Conservation (phyloP, 2,888 invertebrate genomes). For the Oligia fasciuncula region DNA sequence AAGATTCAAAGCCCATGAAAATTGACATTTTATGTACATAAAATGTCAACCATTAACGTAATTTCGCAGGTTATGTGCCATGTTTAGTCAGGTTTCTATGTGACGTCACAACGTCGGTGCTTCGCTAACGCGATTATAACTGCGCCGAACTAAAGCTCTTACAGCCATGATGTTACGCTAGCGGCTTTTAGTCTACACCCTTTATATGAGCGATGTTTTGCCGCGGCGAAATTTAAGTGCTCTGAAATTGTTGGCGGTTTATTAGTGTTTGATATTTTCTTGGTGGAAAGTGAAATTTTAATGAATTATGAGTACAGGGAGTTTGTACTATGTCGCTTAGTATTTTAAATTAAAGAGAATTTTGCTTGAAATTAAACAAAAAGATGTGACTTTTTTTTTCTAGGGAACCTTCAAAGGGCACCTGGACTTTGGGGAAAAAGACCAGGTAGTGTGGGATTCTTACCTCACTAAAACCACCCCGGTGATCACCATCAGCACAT, state of each 20-base stretch:
- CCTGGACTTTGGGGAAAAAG: too few relatives aligned
- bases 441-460: too few relatives aligned
- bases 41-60: constrained; percentile 37
- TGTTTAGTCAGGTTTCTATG: constrained; percentile 51
- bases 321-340: background rate
- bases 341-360: background rate
- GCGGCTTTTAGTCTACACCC: constrained; percentile 70
- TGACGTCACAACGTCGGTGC: constrained; percentile 70
- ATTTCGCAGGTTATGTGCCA: constrained; percentile 46
- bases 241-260: constrained; percentile 48
- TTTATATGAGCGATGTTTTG: constrained; percentile 62
- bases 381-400: too few relatives aligned
- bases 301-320: background rate
- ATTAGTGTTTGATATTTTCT: constrained; percentile 9
- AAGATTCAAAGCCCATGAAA: background rate
- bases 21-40: background rate
- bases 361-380: background rate
- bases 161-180: constrained; percentile 61
- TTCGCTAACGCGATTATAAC: constrained; percentile 84
- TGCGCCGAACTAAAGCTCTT: constrained; percentile 71
- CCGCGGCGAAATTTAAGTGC: constrained; percentile 53
- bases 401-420: too few relatives aligned
- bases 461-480: too few relatives aligned
- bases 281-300: constrained; percentile 2
- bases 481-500: too few relatives aligned